A percentile compares a stretch with the other conserved stretches of the same genome.
Evolutionary conservation across 2,888 invertebrate genomes (phyloP).

Genomic region (Ophonus ardosiacus): DNA sequence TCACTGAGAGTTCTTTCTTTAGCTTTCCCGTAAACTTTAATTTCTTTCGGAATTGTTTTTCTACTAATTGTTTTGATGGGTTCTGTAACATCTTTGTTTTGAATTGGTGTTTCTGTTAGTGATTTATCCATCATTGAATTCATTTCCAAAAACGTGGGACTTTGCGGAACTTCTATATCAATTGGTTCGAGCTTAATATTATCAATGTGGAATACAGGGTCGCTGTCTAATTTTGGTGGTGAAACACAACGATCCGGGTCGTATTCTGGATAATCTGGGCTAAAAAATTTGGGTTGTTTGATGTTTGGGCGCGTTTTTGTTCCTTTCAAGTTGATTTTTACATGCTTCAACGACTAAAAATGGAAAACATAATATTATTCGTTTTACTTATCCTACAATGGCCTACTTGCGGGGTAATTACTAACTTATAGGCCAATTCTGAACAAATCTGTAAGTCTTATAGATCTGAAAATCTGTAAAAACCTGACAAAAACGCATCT

Average conservation of each 20-base stretch:
- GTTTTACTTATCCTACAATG: too few species aligned
- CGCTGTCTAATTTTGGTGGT: slow-evolving; percentile 60
- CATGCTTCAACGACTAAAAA: slow-evolving; percentile 70
- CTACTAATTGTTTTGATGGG: neutral
- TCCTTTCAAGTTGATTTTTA: slow-evolving; percentile 72
- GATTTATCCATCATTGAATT: slow-evolving; percentile 34
- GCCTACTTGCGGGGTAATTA: too few species aligned
- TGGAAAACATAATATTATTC: neutral
- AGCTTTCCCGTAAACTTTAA: neutral
- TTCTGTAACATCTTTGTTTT: neutral
- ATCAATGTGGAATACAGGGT: slow-evolving; percentile 67
- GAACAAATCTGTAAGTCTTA: too few species aligned
- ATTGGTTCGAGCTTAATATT: slow-evolving; percentile 73
- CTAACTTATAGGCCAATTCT: too few species aligned
- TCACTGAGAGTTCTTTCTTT: neutral
- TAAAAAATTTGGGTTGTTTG: slow-evolving; percentile 74
- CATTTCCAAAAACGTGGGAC: slow-evolving; percentile 50
- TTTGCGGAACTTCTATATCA: slow-evolving; percentile 68
- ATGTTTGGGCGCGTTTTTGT: slow-evolving; percentile 74
- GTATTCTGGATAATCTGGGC: slow-evolving; percentile 69
- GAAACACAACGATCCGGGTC: slow-evolving; percentile 65
- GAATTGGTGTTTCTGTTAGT: neutral
- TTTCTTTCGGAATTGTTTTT: neutral
- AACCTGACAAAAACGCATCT: too few species aligned
- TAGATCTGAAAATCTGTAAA: too few species aligned